These are phyloP conservation scores for Drosophila saltans DNA, from an alignment of 1,140 invertebrate species.

Conservation along the genomic window DNA sequence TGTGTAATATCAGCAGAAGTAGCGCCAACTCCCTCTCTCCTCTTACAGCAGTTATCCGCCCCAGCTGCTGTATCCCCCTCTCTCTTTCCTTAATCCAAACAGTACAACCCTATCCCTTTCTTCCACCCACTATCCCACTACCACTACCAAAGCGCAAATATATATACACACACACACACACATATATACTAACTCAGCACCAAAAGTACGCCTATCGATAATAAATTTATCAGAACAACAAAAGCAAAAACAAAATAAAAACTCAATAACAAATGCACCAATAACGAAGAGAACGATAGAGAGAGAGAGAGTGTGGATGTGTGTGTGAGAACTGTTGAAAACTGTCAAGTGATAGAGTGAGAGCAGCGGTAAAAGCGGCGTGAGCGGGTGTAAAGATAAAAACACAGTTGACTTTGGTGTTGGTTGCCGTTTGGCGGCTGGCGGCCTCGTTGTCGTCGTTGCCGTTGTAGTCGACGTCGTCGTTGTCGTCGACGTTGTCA, in stretches of 20 bases:
- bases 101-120: neutral
- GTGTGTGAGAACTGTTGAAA: neutral
- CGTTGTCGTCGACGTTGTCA: neutral
- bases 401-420: constrained; percentile 19
- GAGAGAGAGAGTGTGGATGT: neutral
- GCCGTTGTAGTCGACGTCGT: neutral
- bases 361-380: no score
- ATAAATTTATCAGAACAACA: constrained; percentile 57
- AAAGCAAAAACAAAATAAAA: constrained; percentile 43
- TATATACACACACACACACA: no score
- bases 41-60: constrained; percentile 1
- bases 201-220: constrained; percentile 40
- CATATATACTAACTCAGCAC: neutral
- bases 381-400: constrained; percentile 2
- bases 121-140: neutral
- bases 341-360: constrained; percentile 1
- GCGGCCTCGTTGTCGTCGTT: constrained; percentile 1
- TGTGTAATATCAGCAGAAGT: neutral
- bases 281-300: constrained; percentile 34
- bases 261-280: constrained; percentile 55
- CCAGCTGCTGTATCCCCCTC: constrained; percentile 4
- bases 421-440: constrained; percentile 8
- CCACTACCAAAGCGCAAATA: no score
- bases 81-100: neutral
- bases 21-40: neutral